Conservation (phyloP, 2,888 invertebrate species). For the Tenthredo notha region DNA sequence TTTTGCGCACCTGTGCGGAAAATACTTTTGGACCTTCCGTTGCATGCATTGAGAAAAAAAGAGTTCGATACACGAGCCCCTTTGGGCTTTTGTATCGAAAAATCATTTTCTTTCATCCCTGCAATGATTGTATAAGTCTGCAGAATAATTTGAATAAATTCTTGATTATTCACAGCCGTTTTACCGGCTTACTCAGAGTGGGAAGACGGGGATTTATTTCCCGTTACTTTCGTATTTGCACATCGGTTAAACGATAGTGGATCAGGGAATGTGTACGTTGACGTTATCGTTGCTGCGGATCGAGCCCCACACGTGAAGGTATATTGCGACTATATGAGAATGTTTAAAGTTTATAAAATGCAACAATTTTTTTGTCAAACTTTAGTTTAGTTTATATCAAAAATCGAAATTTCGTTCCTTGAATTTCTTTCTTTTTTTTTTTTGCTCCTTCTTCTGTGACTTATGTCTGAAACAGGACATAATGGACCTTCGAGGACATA, state of each 20-base stretch:
- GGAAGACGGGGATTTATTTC: slow-evolving; percentile 67
- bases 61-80: no score
- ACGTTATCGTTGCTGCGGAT: slow-evolving; percentile 68
- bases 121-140: not conserved
- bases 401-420: not conserved
- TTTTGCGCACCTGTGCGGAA: no score
- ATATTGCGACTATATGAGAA: not conserved
- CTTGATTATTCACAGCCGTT: slow-evolving; percentile 64
- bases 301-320: slow-evolving; percentile 66
- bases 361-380: not conserved
- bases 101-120: no score
- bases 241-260: slow-evolving; percentile 68
- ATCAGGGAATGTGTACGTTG: slow-evolving; percentile 67
- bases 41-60: no score
- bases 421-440: not conserved
- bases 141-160: not conserved
- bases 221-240: slow-evolving; percentile 70
- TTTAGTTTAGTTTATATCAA: not conserved
- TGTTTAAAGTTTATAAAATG: not conserved
- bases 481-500: slow-evolving; percentile 69
- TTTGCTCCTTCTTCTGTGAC: no score
- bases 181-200: slow-evolving; percentile 66
- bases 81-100: no score
- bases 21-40: no score
- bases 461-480: slow-evolving; percentile 62